Evolutionary conservation across 2,888 invertebrate genomes (phyloP).

Genomic region (Baronia brevicornis): DNA sequence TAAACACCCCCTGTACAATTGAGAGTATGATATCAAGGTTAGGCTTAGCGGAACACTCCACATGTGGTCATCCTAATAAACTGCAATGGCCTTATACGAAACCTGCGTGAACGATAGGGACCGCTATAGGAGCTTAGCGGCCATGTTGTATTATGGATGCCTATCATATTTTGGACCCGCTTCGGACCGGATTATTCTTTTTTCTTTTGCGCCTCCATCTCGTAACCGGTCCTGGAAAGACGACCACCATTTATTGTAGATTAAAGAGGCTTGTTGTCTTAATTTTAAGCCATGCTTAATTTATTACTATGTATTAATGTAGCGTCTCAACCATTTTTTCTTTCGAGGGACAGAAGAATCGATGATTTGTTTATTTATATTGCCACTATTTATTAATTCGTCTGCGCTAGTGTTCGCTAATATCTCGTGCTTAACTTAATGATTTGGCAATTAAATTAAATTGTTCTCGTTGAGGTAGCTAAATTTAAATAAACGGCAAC

Average conservation of each 20-base stretch:
- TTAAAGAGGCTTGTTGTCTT: slow-evolving; percentile 77
- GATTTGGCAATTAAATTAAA: slow-evolving; percentile 75
- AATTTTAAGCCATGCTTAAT: slow-evolving; percentile 74
- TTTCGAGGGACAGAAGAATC: slow-evolving; percentile 51
- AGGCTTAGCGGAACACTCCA: slow-evolving; percentile 75
- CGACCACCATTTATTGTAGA: slow-evolving; percentile 75
- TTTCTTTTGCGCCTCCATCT: slow-evolving; percentile 68
- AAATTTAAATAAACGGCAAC: slow-evolving; percentile 63
- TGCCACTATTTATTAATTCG: slow-evolving; percentile 51
- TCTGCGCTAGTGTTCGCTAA: slow-evolving; percentile 63
- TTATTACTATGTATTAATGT: slow-evolving; percentile 70
- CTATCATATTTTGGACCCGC: slow-evolving; percentile 76
- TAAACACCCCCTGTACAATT: slow-evolving; percentile 52
- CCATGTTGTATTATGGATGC: slow-evolving; percentile 76
- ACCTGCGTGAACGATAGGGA: slow-evolving; percentile 44
- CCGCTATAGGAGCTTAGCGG: slow-evolving; percentile 65
- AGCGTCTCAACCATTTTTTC: slow-evolving; percentile 63
- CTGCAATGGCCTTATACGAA: slow-evolving; percentile 51
- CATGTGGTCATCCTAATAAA: slow-evolving; percentile 75
- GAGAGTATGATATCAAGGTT: slow-evolving; percentile 75
- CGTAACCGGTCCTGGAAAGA: slow-evolving; percentile 66
- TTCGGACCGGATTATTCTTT: slow-evolving; percentile 72
- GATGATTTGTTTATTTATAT: slow-evolving; percentile 68
- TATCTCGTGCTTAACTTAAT: slow-evolving; percentile 73
- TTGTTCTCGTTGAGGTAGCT: slow-evolving; percentile 69